phyloP scores from a whole-genome alignment of 2,888 invertebrate genomes.

The Alloplasta piceator region DNA sequence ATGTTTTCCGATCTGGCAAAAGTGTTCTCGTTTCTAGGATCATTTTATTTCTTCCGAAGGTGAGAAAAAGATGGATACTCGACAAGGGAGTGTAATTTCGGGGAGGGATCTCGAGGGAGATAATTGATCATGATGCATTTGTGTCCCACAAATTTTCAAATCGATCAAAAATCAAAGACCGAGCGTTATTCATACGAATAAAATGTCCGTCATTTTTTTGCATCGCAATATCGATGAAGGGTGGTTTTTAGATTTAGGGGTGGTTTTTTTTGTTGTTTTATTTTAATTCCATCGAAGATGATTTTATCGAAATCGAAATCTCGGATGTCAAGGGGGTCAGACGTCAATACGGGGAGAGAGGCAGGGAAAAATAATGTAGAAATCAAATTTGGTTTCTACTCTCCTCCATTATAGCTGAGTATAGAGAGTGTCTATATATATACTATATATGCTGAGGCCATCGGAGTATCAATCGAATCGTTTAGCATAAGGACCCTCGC shows the following conservation, averaged over 20 bases:
- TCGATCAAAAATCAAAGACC: too few species aligned
- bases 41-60: too few species aligned
- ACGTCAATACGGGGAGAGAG: constrained; percentile 9
- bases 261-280: constrained; percentile 23
- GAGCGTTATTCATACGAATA: too few species aligned
- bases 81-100: too few species aligned
- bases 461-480: constrained; percentile 61
- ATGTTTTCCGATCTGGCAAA: neutral
- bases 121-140: too few species aligned
- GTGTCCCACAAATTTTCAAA: too few species aligned
- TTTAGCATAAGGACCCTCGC: constrained; percentile 61
- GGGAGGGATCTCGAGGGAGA: too few species aligned
- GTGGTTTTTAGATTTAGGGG: too few species aligned
- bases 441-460: constrained; percentile 29
- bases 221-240: too few species aligned
- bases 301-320: constrained; percentile 44
- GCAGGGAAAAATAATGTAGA: constrained; percentile 26
- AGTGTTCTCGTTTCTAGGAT: too few species aligned
- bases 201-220: too few species aligned
- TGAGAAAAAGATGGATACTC: too few species aligned
- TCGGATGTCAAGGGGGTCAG: constrained; percentile 11
- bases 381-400: constrained; percentile 59
- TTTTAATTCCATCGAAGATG: constrained; percentile 23
- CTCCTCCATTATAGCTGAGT: constrained; percentile 30
- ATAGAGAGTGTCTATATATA: constrained; percentile 10